Conservation (phyloP, 2,113 vertebrate genomes). For the Bufo bufo region DNA sequence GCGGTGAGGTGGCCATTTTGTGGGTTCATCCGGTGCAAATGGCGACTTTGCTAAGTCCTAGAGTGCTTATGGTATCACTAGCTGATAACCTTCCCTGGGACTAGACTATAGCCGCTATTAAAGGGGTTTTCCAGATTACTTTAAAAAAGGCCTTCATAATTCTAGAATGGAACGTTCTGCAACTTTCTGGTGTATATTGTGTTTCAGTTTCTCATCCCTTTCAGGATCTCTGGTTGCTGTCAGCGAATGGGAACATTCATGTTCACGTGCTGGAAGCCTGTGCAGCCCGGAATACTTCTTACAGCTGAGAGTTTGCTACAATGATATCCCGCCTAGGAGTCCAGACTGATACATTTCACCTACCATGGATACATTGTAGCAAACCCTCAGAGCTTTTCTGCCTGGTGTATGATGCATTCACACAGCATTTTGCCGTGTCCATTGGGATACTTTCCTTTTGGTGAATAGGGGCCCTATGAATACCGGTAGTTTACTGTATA, state of each 20-base stretch:
- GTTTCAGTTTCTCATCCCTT: not conserved
- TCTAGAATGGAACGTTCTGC: not conserved
- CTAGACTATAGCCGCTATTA: not conserved
- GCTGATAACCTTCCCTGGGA: not conserved
- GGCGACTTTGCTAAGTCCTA: not conserved
- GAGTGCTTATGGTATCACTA: not conserved
- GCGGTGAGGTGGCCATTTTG: not conserved
- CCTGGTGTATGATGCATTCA: too few species aligned
- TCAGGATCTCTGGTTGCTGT: not conserved
- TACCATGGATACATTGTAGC: too few species aligned
- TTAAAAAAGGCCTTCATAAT: not conserved
- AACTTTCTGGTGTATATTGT: not conserved
- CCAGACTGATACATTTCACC: too few species aligned
- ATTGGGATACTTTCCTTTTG: too few species aligned
- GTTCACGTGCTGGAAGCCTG: not conserved
- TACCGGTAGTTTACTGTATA: too few species aligned
- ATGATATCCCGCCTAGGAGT: not conserved
- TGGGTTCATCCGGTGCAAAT: not conserved
- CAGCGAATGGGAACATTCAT: not conserved
- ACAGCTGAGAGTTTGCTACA: not conserved
- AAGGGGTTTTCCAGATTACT: not conserved
- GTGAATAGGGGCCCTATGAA: too few species aligned
- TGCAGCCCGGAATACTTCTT: not conserved
- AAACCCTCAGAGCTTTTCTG: too few species aligned
- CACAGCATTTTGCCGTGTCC: too few species aligned